These are phyloP conservation scores for Panthera uncia DNA, from an alignment of 2,113 vertebrate species.

Conservation along the genomic window DNA sequence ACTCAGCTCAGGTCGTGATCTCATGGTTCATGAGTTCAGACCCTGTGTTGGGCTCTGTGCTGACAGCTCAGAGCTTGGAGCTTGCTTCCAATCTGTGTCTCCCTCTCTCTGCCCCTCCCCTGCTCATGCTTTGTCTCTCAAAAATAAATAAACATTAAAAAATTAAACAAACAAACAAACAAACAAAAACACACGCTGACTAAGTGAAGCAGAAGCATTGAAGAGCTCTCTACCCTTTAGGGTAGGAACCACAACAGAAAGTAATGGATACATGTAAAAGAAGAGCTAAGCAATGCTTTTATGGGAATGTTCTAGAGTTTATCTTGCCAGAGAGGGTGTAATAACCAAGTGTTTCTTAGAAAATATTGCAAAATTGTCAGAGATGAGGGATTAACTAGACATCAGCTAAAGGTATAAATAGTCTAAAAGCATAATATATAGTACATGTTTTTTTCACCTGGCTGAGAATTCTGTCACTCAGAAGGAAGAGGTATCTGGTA, in stretches of 20 bases:
- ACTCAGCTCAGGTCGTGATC: too few species aligned
- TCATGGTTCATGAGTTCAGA: too few species aligned
- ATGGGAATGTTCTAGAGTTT: background rate
- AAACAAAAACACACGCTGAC: background rate
- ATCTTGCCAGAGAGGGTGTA: background rate
- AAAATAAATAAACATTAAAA: too few species aligned
- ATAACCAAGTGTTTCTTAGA: background rate
- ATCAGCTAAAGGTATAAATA: background rate
- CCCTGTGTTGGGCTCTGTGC: too few species aligned
- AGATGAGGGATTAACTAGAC: background rate
- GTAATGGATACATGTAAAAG: background rate
- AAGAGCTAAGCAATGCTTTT: background rate
- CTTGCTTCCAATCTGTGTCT: too few species aligned
- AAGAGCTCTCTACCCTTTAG: background rate
- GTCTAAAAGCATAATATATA: background rate
- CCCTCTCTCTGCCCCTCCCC: too few species aligned
- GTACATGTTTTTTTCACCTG: background rate
- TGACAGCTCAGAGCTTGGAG: too few species aligned
- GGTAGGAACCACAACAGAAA: background rate
- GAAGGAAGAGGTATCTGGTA: background rate
- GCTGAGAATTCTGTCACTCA: background rate
- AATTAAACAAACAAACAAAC: background rate
- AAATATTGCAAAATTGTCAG: background rate
- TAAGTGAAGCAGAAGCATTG: background rate
- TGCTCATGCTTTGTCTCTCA: too few species aligned